Base-by-base conservation (phyloP, 2,888 invertebrate species). In the Galerucella calmariensis region DNA sequence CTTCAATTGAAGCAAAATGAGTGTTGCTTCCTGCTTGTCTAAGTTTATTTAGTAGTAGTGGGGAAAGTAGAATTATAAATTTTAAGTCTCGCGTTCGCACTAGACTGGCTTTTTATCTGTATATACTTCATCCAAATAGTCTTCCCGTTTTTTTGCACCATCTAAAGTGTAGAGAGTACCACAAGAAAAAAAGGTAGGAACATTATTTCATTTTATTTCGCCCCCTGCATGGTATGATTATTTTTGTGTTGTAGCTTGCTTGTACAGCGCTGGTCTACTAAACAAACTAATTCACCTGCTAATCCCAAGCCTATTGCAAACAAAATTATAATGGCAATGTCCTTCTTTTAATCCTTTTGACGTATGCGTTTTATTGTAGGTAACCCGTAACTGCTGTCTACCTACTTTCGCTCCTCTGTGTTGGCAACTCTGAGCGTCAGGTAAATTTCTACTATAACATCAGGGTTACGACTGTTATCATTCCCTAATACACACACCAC, bases 311-410 rank as follows among this genome's bases (percentile, higher is more conserved):
- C 8, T 20, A 56, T 20, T 20, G 56, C 20, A 56, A 56, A 56
- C 3, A n/a, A 56, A 56, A 16, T 16, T 20, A n/a, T 51, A 2
- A n/a, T 51, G 2, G 6, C 53, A 14, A 14, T 6, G 11, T 53
- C 53, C n/a, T 20, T 56, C 20, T 8, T 20, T 20, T 10, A 56
- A 16, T 16, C 53, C 14, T 14, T 63, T 62, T 79, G 77, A 79
- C 70, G 75, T 76, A 68, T 79, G 76, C 78, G 74, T 82, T 81
- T 82, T 79, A 79, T 87, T 87, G 83, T 87, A 88, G 88, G 88
- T 88, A 85, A 85, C 84, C 84, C 83, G 84, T 87, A 86, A 86
- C 82, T 81, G 85, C 84, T 82, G 85, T 82, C 84, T 81, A 80
- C 81, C 77, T 75, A 71, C 75, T 81, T 81, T 79, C 78, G 80